Evolutionary conservation across 2,113 vertebrate genomes (phyloP).

Genomic region (Tiliqua scincoides): DNA sequence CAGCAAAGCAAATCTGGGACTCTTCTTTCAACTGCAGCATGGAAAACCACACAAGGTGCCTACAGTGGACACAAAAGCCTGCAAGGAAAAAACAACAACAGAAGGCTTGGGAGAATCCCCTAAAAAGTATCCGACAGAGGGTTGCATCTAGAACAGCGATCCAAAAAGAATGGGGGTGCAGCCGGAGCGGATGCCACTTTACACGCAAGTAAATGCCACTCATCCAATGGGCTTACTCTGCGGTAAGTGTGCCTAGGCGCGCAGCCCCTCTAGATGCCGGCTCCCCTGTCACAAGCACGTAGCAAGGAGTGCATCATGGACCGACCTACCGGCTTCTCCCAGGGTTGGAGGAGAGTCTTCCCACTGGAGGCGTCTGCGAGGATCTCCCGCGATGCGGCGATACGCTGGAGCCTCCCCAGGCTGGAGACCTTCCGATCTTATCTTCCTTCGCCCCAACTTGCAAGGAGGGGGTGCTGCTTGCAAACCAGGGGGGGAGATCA

Average conservation of each 20-base stretch:
- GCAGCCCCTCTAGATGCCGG: not conserved
- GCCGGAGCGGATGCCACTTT: not conserved
- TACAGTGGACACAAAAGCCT: not conserved
- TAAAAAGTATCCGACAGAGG: not conserved
- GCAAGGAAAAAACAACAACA: not conserved
- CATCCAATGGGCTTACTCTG: too few species aligned
- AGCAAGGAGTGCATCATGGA: not conserved
- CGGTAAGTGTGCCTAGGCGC: not conserved
- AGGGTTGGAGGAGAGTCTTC: not conserved
- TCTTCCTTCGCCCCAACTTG: not conserved
- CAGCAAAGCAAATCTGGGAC: too few species aligned
- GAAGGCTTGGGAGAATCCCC: not conserved
- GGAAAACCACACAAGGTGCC: not conserved
- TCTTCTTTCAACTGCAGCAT: too few species aligned
- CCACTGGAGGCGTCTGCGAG: not conserved
- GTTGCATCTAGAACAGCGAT: not conserved
- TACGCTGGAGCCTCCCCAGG: not conserved
- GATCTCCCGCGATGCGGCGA: not conserved
- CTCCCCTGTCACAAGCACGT: too few species aligned
- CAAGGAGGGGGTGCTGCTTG: not conserved
- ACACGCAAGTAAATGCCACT: not conserved
- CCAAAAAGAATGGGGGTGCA: not conserved
- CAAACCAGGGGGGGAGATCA: constrained; percentile 25
- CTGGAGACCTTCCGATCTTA: not conserved
- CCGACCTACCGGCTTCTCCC: constrained; percentile 58